Conservation (phyloP, 2,888 invertebrate species). For the Octodonta nipae region DNA sequence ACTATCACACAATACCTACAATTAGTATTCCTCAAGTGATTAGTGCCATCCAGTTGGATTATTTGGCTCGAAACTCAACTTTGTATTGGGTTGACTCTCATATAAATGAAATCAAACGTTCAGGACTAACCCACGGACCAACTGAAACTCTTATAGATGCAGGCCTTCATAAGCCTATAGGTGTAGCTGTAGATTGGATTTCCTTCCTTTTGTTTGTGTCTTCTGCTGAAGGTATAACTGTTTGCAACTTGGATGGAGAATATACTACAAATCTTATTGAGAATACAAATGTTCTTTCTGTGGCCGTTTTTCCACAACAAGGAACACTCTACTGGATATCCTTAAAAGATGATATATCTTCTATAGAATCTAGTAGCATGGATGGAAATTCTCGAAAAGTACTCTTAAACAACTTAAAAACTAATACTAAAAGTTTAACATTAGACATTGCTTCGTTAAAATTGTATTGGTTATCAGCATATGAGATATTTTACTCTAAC, state of each 20-base stretch:
- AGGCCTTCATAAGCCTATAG: conserved; percentile 49
- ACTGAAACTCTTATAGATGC: conserved; percentile 63
- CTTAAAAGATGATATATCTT: conserved; percentile 15
- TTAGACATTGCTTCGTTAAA: conserved; percentile 21
- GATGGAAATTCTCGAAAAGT: conserved; percentile 45
- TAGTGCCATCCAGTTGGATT: conserved; percentile 58
- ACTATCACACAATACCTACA: conserved; percentile 69
- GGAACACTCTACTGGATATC: conserved; percentile 44
- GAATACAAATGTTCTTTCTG: conserved; percentile 44
- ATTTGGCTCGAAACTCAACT: conserved; percentile 48
- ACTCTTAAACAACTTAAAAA: conserved; percentile 22
- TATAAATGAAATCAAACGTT: conserved; percentile 59
- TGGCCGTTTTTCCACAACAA: conserved; percentile 55
- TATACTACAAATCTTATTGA: conserved; percentile 39
- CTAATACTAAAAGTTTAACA: conserved; percentile 28
- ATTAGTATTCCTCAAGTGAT: conserved; percentile 59
- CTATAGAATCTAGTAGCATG: conserved; percentile 49
- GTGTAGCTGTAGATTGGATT: conserved; percentile 73
- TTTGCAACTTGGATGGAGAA: conserved; percentile 59
- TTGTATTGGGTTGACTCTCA: conserved; percentile 70
- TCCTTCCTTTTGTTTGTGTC: conserved; percentile 59
- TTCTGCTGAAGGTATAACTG: conserved; percentile 52
- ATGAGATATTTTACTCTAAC: conserved; percentile 41
- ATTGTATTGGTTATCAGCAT: conserved; percentile 59
- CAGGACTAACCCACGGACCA: conserved; percentile 52